Base-by-base conservation (phyloP, 2,113 vertebrate species). In the Eulemur rufifrons region DNA sequence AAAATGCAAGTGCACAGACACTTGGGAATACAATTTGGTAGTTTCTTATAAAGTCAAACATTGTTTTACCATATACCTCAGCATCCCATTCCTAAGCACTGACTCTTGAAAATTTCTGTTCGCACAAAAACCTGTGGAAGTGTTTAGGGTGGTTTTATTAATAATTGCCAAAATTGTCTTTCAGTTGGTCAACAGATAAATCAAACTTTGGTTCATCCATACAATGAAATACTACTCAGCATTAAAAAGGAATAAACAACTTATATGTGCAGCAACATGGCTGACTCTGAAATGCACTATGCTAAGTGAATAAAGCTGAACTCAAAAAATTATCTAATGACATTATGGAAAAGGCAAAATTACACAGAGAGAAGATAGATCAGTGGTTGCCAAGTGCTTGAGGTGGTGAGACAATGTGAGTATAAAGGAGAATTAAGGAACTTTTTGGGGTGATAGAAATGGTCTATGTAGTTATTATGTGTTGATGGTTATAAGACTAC, bases 231-330 rank as follows among this genome's bases (percentile, higher is more conserved):
- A 81, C 6, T 64, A 73, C 17, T 96, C 61, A 94, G 50, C 34
- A 85, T 90, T 63, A 47, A 86, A 94, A 83, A 92, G 20, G 11
- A 66, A 73, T 47, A 71, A 66, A 81, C 20, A 69, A 69, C 20
- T 54, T 21, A 74, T 66, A 27, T 12, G 77, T 47, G 47, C 27
- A 89, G 50, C 37, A 68, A 83, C n/a, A 82, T 17, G 18, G 23
- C 6, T 61, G 13, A 91, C 91, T 86, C 25, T 83, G 39, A 89
- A 97, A 89, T 68, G 52, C n/a, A 78, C 23, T 69, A 76, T 52
- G 42, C 45, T 84, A 83, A 83, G 39, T 89, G n/a, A 83, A 92
- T 74, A 50, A 84, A 93, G 52, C 34, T 64, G 91, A 74, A 93
- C 59, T 87, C 4, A n/a, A 87, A 94, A 78, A 90, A 84, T 21